These are phyloP conservation scores for Mormyrus iriodes DNA, from an alignment of 2,113 vertebrate genomes.

Conservation along the genomic window DNA sequence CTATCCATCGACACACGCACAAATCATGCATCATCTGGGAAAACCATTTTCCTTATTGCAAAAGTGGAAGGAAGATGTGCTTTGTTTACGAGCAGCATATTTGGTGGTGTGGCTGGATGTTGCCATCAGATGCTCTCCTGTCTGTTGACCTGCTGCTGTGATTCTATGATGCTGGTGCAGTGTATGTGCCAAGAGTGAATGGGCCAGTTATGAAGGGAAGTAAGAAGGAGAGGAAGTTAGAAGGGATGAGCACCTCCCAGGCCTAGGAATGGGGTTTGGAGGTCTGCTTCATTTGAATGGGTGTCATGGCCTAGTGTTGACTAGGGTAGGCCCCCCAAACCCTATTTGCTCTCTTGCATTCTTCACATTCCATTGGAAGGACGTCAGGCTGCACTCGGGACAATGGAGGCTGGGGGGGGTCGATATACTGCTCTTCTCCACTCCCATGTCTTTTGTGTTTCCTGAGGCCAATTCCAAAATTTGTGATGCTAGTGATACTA, in stretches of 20 bases:
- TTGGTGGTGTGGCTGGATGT: not conserved
- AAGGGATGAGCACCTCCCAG: not conserved
- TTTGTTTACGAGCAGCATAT: not conserved
- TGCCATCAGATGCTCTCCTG: not conserved
- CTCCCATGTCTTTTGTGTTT: conserved; percentile 10
- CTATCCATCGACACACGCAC: not conserved
- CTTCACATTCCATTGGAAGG: conserved; percentile 39
- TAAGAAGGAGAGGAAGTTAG: not conserved
- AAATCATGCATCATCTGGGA: not conserved
- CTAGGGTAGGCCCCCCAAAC: conserved; percentile 4
- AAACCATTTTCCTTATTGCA: not conserved
- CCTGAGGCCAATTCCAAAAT: not conserved
- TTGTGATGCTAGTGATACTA: not conserved
- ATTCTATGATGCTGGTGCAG: not conserved
- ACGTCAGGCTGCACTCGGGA: conserved; percentile 34
- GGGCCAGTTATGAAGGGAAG: not conserved
- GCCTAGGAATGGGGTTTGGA: not conserved
- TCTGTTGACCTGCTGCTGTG: not conserved
- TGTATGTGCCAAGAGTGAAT: not conserved
- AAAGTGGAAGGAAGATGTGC: not conserved
- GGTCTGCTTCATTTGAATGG: conserved; percentile 6
- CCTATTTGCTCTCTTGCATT: conserved; percentile 34
- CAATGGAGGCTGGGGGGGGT: conserved; percentile 9
- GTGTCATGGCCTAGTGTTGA: not conserved
- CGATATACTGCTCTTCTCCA: not conserved